Percentiles rank a stretch among this genome's conserved stretches.
Evolutionary conservation across 2,113 vertebrate genomes (phyloP).

Genomic region (Jacana jacana): DNA sequence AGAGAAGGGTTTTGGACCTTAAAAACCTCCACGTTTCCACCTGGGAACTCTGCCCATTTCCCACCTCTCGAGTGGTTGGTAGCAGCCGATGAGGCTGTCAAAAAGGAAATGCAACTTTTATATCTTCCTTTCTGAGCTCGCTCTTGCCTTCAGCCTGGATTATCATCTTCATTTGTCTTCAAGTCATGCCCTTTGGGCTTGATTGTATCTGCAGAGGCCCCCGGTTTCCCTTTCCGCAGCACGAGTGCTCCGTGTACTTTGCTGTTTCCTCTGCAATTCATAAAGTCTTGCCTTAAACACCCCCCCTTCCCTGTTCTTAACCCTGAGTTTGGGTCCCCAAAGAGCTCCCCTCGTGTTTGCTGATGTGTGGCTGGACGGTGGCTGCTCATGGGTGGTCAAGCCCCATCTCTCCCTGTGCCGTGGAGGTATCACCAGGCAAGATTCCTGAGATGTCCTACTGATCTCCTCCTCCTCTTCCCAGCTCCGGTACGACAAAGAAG

Average conservation of each 20-base stretch:
- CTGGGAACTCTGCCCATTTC: background rate
- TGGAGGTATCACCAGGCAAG: background rate
- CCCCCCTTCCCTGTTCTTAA: fast-evolving
- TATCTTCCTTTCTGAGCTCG: background rate
- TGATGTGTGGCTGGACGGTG: background rate
- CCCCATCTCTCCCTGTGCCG: background rate
- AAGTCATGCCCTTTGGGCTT: background rate
- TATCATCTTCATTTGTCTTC: background rate
- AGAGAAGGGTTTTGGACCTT: background rate
- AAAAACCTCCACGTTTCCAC: background rate
- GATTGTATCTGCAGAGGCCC: constrained; percentile 40
- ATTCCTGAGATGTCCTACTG: background rate
- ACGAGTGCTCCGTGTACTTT: constrained; percentile 17
- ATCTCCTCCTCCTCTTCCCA: background rate
- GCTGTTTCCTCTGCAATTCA: constrained; percentile 16
- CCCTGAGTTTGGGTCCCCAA: fast-evolving
- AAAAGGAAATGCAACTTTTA: background rate
- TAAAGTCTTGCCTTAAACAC: background rate
- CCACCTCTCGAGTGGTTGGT: background rate
- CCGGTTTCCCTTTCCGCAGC: constrained; percentile 29
- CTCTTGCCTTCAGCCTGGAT: background rate
- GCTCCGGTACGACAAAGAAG: background rate
- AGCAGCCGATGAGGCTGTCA: background rate
- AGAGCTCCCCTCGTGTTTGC: background rate
- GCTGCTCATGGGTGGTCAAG: background rate